Percentiles rank a stretch among this genome's conserved stretches.
These are phyloP conservation scores for Neoarius graeffei DNA, from an alignment of 2,113 vertebrate species.

Conservation along the genomic window DNA sequence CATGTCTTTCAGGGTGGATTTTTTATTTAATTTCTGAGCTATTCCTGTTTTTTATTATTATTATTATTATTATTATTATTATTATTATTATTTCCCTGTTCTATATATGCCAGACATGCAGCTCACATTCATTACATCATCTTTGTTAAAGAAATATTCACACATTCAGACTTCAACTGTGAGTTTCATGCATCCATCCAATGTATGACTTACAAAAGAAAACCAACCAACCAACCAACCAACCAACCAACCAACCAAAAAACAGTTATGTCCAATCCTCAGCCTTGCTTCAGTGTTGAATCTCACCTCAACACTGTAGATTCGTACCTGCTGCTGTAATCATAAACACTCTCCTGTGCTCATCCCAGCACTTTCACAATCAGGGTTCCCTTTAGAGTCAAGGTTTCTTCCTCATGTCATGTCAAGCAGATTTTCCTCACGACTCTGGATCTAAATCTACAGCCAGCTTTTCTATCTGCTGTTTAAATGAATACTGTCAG, in stretches of 20 bases:
- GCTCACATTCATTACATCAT: background rate
- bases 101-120: conserved; percentile 14
- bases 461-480: background rate
- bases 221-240: background rate
- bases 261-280: background rate
- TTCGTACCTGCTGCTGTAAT: background rate
- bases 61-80: too few species aligned
- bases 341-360: background rate
- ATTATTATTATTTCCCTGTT: background rate
- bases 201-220: background rate
- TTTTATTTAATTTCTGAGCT: background rate
- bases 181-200: background rate
- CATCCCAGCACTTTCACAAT: background rate
- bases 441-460: background rate
- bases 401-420: background rate
- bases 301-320: background rate
- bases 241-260: background rate
- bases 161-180: background rate
- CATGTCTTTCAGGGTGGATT: background rate
- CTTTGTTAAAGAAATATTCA: background rate
- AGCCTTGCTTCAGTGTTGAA: background rate
- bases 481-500: too few species aligned
- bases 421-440: background rate
- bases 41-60: background rate
- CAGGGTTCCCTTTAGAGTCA: background rate